Base-by-base conservation (phyloP, 2,888 invertebrate species). In the Noctua fimbriata region DNA sequence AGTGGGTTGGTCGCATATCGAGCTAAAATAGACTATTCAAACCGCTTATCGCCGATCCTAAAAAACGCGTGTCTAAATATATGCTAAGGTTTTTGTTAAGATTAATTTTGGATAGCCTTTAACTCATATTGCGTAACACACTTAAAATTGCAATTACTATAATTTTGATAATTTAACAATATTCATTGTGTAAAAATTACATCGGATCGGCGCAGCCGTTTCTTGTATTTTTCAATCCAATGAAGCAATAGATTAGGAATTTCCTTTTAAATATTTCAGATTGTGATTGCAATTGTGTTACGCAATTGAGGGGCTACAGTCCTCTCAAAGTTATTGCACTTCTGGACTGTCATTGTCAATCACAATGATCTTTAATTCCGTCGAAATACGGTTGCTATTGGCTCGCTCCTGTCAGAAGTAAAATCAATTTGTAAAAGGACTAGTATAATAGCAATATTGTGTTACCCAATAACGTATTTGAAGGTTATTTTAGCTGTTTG, bases 401-500 rank as follows among this genome's bases (percentile, higher is more conserved):
- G n/a, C 0, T 55, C 28, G n/a, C 32, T 18, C 32, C 63, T 21
- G 32, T 63, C 32, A 21, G 63, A 63, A 63, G 32, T 63, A 9
- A 32, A 32, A 32, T 63, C 3, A 18, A 32, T 18, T 21, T 7
- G 24, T 44, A n/a, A 16, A n/a, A 44, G n/a, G 44, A n/a, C 67
- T 44, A 52, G 32, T 60, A 44, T 65, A 63, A 52, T 55, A 78
- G 67, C 60, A 78, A 76, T 41, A 44, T 18, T 63, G 67, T 47
- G 67, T 75, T 55, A 75, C 47, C 74, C 55, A 41, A 80, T 32
- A 36, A 76, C 70, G 60, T 72, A 74, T 75, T 72, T 76, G 12
- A 78, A 79, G 49, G 24, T 82, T 79, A 79, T 84, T 83, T 87
- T 73, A 67, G 49, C 77, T 86, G 74, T 84, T 87, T 60, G 60